Conservation (phyloP, 2,797 vertebrate genomes). For the Melanotaenia maccullochi region DNA sequence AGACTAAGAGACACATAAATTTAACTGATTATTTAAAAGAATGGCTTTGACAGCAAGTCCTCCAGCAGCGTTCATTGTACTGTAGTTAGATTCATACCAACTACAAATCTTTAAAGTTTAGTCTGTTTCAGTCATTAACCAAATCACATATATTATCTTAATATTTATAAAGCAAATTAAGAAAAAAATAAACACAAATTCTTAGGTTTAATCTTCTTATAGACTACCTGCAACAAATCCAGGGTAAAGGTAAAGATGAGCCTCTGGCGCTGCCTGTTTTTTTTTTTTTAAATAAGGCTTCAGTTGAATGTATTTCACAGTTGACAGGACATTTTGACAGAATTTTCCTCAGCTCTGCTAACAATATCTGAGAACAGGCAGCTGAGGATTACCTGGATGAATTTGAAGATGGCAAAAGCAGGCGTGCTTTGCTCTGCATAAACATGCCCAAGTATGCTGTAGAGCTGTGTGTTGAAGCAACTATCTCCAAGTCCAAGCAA, state of each 20-base stretch:
- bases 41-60: neutral
- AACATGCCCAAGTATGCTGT: slow-evolving; percentile 83
- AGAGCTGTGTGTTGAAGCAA: slow-evolving; percentile 88
- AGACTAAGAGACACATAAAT: slow-evolving; percentile 68
- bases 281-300: slow-evolving; percentile 47
- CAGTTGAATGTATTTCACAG: slow-evolving; percentile 67
- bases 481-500: slow-evolving; percentile 86
- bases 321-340: slow-evolving; percentile 37
- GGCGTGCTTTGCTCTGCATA: slow-evolving; percentile 82
- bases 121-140: neutral
- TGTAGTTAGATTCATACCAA: neutral
- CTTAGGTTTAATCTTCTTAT: slow-evolving; percentile 13
- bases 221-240: slow-evolving; percentile 15
- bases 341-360: slow-evolving; percentile 46
- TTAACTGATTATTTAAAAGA: slow-evolving; percentile 4
- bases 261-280: slow-evolving; percentile 22
- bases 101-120: neutral
- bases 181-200: slow-evolving; percentile 14
- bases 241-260: slow-evolving; percentile 19
- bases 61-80: neutral
- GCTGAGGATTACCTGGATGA: slow-evolving; percentile 84
- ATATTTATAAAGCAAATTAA: slow-evolving; percentile 1
- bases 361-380: slow-evolving; percentile 55
- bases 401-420: slow-evolving; percentile 88
- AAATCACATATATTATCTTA: neutral